Evolutionary conservation across 2,888 invertebrate species (phyloP).

Genomic region (Frankliniella intonsa): DNA sequence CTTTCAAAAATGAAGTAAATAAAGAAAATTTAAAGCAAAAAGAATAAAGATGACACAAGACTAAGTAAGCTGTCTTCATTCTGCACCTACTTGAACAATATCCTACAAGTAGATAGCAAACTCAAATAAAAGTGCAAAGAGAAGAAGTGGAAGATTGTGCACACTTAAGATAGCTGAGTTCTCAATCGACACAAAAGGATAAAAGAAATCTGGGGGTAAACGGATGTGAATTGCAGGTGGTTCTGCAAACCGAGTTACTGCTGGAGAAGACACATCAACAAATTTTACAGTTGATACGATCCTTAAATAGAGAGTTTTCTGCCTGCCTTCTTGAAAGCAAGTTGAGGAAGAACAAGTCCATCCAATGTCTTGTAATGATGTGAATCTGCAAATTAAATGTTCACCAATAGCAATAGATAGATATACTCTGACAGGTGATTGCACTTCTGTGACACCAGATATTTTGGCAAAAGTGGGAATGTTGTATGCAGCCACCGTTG

Average conservation of each 20-base stretch:
- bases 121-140: not conserved
- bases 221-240: slow-evolving; percentile 61
- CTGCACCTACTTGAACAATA: too few relatives aligned
- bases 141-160: not conserved
- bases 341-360: not conserved
- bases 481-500: not conserved
- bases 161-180: not conserved
- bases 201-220: slow-evolving; percentile 69
- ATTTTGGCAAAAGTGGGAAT: too few relatives aligned
- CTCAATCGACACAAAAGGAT: slow-evolving; percentile 52
- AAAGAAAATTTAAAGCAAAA: too few relatives aligned
- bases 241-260: slow-evolving; percentile 52
- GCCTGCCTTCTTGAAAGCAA: not conserved
- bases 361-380: not conserved
- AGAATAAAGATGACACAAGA: too few relatives aligned
- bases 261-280: slow-evolving; percentile 51
- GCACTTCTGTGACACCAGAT: too few relatives aligned
- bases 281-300: slow-evolving; percentile 48
- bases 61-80: too few relatives aligned
- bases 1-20: too few relatives aligned
- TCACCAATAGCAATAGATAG: not conserved
- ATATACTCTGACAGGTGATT: too few relatives aligned
- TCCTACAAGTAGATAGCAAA: not conserved
- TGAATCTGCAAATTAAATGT: not conserved
- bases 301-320: slow-evolving; percentile 32